Evolutionary conservation across 2,888 invertebrate genomes (phyloP).

Genomic region (Agriopis marginaria): DNA sequence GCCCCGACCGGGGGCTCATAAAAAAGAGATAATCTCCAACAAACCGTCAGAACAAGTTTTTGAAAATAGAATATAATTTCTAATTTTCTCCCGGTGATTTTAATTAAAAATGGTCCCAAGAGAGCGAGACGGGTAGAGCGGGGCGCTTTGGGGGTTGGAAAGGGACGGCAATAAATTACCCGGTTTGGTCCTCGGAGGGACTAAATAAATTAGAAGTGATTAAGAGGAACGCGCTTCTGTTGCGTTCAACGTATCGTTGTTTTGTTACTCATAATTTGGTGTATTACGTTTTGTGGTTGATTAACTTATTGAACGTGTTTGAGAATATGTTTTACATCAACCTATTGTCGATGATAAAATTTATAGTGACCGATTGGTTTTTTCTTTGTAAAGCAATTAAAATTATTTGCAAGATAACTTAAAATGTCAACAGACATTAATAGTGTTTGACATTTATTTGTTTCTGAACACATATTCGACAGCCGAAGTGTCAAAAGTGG

Average conservation of each 20-base stretch:
- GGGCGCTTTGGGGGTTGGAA: constrained; percentile 65
- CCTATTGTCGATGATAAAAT: constrained; percentile 1
- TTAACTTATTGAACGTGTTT: constrained; percentile 39
- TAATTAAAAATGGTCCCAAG: constrained; percentile 86
- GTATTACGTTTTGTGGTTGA: constrained; percentile 53
- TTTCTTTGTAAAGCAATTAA: constrained; percentile 15
- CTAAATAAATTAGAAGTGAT: constrained; percentile 87
- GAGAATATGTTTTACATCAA: neutral
- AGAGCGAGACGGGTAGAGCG: constrained; percentile 73
- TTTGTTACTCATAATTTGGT: constrained; percentile 65
- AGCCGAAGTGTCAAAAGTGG: constrained; percentile 24
- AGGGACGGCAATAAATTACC: constrained; percentile 81
- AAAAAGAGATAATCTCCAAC: constrained; percentile 85
- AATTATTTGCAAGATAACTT: constrained; percentile 14
- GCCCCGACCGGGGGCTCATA: constrained; percentile 82
- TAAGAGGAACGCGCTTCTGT: constrained; percentile 84
- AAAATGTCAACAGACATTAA: constrained; percentile 16
- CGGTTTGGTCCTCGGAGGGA: constrained; percentile 76
- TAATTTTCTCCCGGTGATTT: constrained; percentile 86
- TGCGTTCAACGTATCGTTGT: constrained; percentile 73
- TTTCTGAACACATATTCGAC: constrained; percentile 33
- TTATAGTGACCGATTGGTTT: constrained; percentile 13
- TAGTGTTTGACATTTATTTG: constrained; percentile 21
- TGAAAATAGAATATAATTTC: constrained; percentile 87
- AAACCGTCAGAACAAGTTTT: constrained; percentile 85